These are phyloP conservation scores for Dioctria rufipes DNA, from an alignment of 2,888 invertebrate species.

Conservation along the genomic window DNA sequence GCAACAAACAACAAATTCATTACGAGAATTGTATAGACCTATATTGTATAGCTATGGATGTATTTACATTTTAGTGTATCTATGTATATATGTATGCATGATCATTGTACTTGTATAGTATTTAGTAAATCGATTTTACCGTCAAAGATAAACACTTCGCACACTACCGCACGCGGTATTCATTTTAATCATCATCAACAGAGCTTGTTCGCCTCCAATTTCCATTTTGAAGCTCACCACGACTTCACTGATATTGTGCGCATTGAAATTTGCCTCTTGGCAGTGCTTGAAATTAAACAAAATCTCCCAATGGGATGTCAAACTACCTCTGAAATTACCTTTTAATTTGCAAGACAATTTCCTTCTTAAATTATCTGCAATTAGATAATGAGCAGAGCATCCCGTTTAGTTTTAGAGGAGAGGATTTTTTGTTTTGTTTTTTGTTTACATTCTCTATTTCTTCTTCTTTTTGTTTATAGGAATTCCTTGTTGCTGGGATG, in stretches of 20 bases:
- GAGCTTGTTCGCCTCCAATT: background rate
- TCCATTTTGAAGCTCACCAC: constrained; percentile 17
- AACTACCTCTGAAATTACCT: constrained; percentile 47
- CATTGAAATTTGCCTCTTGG: constrained; percentile 33
- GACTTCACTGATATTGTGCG: constrained; percentile 10
- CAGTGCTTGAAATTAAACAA: constrained; percentile 36
- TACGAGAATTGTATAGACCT: background rate
- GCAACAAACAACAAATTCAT: constrained; percentile 12
- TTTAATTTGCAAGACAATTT: constrained; percentile 47
- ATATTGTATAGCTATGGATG: background rate
- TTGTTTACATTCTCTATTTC: background rate
- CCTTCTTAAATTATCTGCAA: constrained; percentile 39
- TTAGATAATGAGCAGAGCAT: constrained; percentile 2
- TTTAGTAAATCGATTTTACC: constrained; percentile 27
- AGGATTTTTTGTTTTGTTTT: background rate
- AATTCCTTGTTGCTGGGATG: too few relatives aligned
- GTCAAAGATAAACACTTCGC: constrained; percentile 2
- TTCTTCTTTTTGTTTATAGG: too few relatives aligned
- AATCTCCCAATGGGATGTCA: constrained; percentile 41
- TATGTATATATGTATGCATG: too few relatives aligned
- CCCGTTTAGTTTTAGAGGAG: background rate
- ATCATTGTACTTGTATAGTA: too few relatives aligned
- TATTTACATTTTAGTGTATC: background rate
- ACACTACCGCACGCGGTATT: background rate
- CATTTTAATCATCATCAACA: constrained; percentile 40